Conservation (phyloP, 2,113 vertebrate species). For the Ammodytes dubius region DNA sequence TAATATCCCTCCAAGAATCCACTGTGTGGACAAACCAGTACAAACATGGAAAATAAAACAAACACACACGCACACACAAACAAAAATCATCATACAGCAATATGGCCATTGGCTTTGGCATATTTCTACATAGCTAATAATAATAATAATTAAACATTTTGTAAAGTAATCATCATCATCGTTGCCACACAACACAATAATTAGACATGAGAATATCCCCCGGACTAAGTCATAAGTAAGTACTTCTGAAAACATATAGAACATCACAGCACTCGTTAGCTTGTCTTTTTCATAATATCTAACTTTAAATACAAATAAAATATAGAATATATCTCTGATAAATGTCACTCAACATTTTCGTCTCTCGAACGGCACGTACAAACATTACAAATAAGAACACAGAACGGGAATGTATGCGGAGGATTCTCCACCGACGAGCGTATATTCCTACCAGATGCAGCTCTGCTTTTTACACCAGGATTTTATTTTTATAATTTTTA, state of each 20-base stretch:
- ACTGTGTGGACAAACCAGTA: conserved; percentile 75
- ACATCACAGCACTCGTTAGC: conserved; percentile 87
- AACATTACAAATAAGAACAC: conserved; percentile 78
- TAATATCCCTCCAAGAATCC: conserved; percentile 82
- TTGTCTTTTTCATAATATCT: conserved; percentile 83
- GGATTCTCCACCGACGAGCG: conserved; percentile 67
- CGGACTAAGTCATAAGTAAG: conserved; percentile 80
- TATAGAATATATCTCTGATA: conserved; percentile 85
- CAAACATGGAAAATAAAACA: conserved; percentile 72
- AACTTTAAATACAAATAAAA: conserved; percentile 88
- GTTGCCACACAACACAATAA: conserved; percentile 80
- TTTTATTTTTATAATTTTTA: conserved; percentile 20
- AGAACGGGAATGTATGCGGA: conserved; percentile 78
- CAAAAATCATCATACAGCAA: conserved; percentile 80
- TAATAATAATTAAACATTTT: conserved; percentile 72
- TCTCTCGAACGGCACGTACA: conserved; percentile 76
- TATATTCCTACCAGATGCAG: conserved; percentile 65
- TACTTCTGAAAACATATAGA: conserved; percentile 81
- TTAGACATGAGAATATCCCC: conserved; percentile 80
- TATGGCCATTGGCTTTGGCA: conserved; percentile 78
- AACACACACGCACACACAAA: conserved; percentile 46
- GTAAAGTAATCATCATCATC: conserved; percentile 74
- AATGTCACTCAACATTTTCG: conserved; percentile 84
- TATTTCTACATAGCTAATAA: conserved; percentile 80
- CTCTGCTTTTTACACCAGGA: conserved; percentile 33